Base-by-base conservation (phyloP, 2,797 vertebrate genomes). In the Glossophaga mutica region DNA sequence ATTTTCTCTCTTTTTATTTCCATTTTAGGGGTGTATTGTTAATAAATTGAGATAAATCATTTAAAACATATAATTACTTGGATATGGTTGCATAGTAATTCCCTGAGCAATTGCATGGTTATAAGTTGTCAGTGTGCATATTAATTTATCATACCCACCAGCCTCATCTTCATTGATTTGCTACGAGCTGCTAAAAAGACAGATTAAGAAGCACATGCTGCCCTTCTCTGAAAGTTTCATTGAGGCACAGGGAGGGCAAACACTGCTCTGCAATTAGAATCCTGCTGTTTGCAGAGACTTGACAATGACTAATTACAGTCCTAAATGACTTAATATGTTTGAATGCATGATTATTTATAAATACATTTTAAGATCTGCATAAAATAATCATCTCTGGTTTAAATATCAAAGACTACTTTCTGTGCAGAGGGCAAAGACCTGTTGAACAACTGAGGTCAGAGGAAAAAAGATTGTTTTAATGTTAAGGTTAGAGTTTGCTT, bases 11-110 rank as follows among this genome's bases (percentile, higher is more conserved):
- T 98, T 98, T 98, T 98, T 98, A 98, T 98, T 99, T 98, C 98
- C 95, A 96, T 97, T 98, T 98, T 97, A 98, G 97, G 97, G 87
- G 88, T 98, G 98, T 98, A 99, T 98, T 98, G 98, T 98, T 98
- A 98, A 85, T 98, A 98, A 99, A 99, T 98, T 98, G 98, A 98
- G 98, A 98, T 97, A 98, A 99, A 99, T 99, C 96, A 98, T 98
- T 99, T 99, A 99, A 99, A 99, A 99, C 97, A 98, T 98, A 98
- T 99, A 99, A 99, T 99, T 99, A 98, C 98, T 98, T 97, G 98
- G 98, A 99, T 98, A 98, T 98, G 99, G 99, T 99, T 98, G 94
- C 98, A 98, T 98, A 98, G 98, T 98, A 99, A 99, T 99, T 99
- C 98, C 98, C 98, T 96, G 98, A 98, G 93, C 93, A 83, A 98